A percentile compares a stretch with the other conserved stretches of the same genome.
Evolutionary conservation across 2,113 vertebrate genomes (phyloP).

Genomic region (Ranitomeya variabilis): DNA sequence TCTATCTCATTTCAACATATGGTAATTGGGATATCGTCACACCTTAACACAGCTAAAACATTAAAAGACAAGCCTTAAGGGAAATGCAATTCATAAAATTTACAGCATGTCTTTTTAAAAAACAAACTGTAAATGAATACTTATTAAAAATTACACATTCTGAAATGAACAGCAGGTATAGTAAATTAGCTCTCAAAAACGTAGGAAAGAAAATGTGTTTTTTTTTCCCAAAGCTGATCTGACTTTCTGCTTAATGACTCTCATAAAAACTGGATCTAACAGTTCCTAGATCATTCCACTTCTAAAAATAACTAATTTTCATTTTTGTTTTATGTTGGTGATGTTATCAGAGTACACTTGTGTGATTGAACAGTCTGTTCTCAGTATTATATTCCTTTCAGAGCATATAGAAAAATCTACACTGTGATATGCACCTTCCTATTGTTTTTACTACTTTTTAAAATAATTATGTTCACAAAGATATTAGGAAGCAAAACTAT

Average conservation of each 20-base stretch:
- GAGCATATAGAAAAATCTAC: no score
- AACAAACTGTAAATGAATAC: conserved; percentile 45
- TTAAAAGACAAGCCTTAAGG: conserved; percentile 37
- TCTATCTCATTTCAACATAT: conserved; percentile 47
- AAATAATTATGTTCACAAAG: no score
- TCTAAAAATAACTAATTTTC: conserved; percentile 50
- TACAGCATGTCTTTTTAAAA: conserved; percentile 41
- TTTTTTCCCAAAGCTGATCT: conserved; percentile 3
- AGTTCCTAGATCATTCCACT: conserved; percentile 27
- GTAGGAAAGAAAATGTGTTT: conserved; percentile 14
- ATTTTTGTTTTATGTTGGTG: conserved; percentile 34
- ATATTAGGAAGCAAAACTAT: no score
- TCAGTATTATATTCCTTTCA: neutral
- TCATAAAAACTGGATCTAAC: conserved; percentile 32
- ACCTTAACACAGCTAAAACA: conserved; percentile 53
- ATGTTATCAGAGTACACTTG: neutral
- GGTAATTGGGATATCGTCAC: conserved; percentile 53
- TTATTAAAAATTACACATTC: conserved; percentile 33
- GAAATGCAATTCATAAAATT: conserved; percentile 51
- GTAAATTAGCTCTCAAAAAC: conserved; percentile 53
- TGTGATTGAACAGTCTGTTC: conserved; percentile 21
- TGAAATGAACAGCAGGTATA: conserved; percentile 55
- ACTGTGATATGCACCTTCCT: no score
- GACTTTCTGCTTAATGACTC: conserved; percentile 48
- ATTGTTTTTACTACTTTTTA: no score